phyloP scores from a whole-genome alignment of 2,113 vertebrate species.

The Porphyrio hochstetteri region DNA sequence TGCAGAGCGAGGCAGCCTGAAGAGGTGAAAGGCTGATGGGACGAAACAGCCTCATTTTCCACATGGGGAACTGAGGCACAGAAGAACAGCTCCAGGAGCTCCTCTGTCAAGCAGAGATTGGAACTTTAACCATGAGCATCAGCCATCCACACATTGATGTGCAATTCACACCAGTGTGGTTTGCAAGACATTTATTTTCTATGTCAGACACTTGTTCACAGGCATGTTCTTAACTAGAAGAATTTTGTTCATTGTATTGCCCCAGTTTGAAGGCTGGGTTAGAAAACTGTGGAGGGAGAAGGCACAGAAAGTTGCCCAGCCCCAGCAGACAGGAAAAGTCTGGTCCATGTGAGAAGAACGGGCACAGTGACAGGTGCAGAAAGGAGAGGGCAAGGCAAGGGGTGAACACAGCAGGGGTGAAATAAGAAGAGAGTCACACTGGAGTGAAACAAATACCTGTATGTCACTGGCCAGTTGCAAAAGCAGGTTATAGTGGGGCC shows the following conservation, averaged over 20 bases:
- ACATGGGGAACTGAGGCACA: neutral
- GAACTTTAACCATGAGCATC: neutral
- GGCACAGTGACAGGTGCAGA: neutral
- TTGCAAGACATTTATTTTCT: neutral
- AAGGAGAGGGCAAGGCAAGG: neutral
- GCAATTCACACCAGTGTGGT: neutral
- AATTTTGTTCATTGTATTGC: neutral
- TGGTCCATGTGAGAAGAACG: neutral
- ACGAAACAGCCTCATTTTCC: neutral
- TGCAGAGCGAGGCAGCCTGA: neutral
- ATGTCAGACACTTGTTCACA: neutral
- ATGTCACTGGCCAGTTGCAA: neutral
- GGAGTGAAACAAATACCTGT: neutral
- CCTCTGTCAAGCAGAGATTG: rapidly evolving
- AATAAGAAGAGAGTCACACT: neutral
- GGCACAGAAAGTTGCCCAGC: too few species aligned
- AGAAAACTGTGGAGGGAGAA: neutral
- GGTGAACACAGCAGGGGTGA: neutral
- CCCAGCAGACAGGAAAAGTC: neutral
- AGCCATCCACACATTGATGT: neutral
- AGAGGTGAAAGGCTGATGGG: neutral
- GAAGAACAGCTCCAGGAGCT: neutral
- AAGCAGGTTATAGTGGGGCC: neutral
- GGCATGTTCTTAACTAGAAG: neutral
- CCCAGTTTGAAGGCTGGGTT: neutral